These are phyloP conservation scores for Sphinx pinastri DNA, from an alignment of 2,888 invertebrate species.

Conservation along the genomic window DNA sequence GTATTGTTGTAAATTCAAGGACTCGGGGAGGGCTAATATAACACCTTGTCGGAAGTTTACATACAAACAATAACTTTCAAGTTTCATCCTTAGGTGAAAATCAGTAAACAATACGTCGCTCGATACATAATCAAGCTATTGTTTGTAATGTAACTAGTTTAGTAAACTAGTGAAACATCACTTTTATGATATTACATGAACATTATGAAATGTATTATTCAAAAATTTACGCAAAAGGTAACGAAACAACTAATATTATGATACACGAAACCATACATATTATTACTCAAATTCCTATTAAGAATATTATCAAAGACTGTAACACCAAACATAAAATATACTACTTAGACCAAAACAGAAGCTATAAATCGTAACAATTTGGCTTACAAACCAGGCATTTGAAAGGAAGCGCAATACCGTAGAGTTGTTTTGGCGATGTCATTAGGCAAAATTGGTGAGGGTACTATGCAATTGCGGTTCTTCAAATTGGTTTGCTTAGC, in stretches of 20 bases:
- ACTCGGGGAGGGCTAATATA: neutral
- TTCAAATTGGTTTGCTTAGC: slow-evolving; percentile 54
- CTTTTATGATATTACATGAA: slow-evolving; percentile 1
- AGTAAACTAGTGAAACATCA: neutral
- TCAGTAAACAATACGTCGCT: neutral
- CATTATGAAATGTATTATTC: neutral
- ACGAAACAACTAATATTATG: neutral
- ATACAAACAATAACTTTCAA: slow-evolving; percentile 16
- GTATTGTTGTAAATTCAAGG: neutral
- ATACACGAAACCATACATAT: too few species aligned
- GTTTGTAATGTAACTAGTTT: slow-evolving; percentile 8
- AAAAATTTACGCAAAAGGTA: neutral
- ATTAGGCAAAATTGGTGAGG: slow-evolving; percentile 40
- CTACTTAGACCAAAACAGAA: neutral
- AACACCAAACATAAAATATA: neutral
- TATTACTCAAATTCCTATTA: neutral
- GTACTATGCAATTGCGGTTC: slow-evolving; percentile 26
- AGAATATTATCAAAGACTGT: neutral
- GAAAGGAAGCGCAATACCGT: slow-evolving; percentile 6
- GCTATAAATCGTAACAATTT: slow-evolving; percentile 5
- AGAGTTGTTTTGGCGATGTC: slow-evolving; percentile 32
- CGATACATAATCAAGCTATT: slow-evolving; percentile 5
- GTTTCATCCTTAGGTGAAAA: slow-evolving; percentile 17
- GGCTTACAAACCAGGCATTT: slow-evolving; percentile 8
- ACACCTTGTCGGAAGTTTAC: slow-evolving; percentile 21